These are phyloP conservation scores for Danio rerio DNA, from an alignment of 2,113 vertebrate species.

Conservation along the genomic window GRCz12tu NC_133182.1:29115501-29116000, in stretches of 20 bases:
- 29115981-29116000: slow-evolving; percentile 58
- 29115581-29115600: not conserved
- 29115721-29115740: slow-evolving; percentile 87
- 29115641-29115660: slow-evolving; percentile 84
- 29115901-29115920: slow-evolving; percentile 87
- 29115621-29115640: slow-evolving; percentile 80
- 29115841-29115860: slow-evolving; percentile 67
- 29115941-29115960: slow-evolving; percentile 66
- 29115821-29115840: slow-evolving; percentile 4
- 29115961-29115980: slow-evolving; percentile 84
- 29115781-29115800: not conserved
- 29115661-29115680: slow-evolving; percentile 87
- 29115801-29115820: not conserved
- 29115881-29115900: slow-evolving; percentile 91
- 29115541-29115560: too few species aligned
- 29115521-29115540: too few species aligned
- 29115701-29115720: slow-evolving; percentile 83
- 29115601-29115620: not conserved
- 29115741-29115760: slow-evolving; percentile 91
- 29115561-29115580: too few species aligned
- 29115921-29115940: slow-evolving; percentile 84
- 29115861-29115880: slow-evolving; percentile 92
- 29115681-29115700: slow-evolving; percentile 81
- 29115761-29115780: slow-evolving; percentile 76
- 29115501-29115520: too few species aligned